Evolutionary conservation across 1,140 invertebrate genomes (phyloP).

Genomic region (Notospermus geniculatus): DNA sequence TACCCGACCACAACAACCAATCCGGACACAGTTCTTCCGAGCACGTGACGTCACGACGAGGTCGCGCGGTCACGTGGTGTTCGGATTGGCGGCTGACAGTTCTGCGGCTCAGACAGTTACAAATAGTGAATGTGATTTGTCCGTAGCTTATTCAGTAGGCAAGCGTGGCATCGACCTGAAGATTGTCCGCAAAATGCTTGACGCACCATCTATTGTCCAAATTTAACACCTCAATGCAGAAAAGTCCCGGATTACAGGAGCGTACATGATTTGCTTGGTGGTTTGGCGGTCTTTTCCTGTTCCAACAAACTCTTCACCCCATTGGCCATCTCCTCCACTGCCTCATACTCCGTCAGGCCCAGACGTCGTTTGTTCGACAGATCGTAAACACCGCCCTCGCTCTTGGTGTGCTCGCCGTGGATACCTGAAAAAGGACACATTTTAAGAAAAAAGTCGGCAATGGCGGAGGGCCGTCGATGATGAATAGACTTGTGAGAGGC

Average conservation of each 20-base stretch:
- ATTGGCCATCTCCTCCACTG: conserved; percentile 36
- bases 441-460: neutral
- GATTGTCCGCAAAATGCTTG: conserved; percentile 6
- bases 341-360: conserved; percentile 49
- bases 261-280: neutral
- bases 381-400: conserved; percentile 59
- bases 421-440: conserved; percentile 63
- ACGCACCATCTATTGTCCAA: neutral
- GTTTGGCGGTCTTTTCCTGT: conserved; percentile 15
- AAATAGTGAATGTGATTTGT: too few relatives aligned
- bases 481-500: too few relatives aligned
- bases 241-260: conserved; percentile 4
- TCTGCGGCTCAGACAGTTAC: too few relatives aligned
- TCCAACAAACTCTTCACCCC: conserved; percentile 26
- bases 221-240: neutral
- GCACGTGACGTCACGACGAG: too few relatives aligned
- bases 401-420: conserved; percentile 87
- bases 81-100: too few relatives aligned
- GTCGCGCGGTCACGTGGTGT: too few relatives aligned
- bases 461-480: too few relatives aligned
- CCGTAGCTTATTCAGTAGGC: neutral
- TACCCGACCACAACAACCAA: too few relatives aligned
- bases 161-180: neutral
- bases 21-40: too few relatives aligned
- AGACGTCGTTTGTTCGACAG: conserved; percentile 53